A percentile compares a stretch with the other conserved stretches of the same genome.
Evolutionary conservation across 37 sponge, comb jelly and placozoan genomes (phyloP).

Genomic region (Chondrosia reniformis): DNA sequence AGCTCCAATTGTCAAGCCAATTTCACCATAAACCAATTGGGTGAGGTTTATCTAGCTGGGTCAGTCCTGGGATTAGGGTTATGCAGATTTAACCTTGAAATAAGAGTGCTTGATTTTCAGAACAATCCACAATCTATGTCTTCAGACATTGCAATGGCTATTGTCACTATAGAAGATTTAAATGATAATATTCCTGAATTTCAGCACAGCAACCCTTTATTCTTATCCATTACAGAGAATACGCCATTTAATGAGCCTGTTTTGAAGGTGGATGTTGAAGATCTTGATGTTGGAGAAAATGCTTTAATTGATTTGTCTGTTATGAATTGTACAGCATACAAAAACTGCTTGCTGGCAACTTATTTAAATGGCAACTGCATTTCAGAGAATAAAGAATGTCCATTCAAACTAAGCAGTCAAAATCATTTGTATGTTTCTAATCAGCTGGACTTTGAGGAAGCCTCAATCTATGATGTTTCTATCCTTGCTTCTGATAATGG

Average conservation of each 20-base stretch:
- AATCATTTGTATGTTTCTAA: neutral
- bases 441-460: neutral
- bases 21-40: constrained; percentile 14
- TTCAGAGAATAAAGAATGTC: no score
- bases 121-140: neutral
- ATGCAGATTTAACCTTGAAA: no score
- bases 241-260: neutral
- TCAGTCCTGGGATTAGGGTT: constrained; percentile 16
- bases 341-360: neutral
- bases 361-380: no score
- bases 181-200: neutral
- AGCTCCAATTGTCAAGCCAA: neutral
- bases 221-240: neutral
- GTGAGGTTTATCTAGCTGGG: constrained; percentile 28
- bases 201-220: neutral
- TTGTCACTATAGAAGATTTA: neutral
- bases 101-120: neutral
- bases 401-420: neutral
- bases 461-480: neutral
- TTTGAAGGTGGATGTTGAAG: constrained; percentile 32
- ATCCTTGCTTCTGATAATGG: neutral
- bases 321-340: neutral
- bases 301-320: constrained; percentile 38
- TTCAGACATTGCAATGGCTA: no score
- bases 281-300: constrained; percentile 55